Conservation (phyloP, 2,113 vertebrate species). For the Oreochromis aureus region DNA sequence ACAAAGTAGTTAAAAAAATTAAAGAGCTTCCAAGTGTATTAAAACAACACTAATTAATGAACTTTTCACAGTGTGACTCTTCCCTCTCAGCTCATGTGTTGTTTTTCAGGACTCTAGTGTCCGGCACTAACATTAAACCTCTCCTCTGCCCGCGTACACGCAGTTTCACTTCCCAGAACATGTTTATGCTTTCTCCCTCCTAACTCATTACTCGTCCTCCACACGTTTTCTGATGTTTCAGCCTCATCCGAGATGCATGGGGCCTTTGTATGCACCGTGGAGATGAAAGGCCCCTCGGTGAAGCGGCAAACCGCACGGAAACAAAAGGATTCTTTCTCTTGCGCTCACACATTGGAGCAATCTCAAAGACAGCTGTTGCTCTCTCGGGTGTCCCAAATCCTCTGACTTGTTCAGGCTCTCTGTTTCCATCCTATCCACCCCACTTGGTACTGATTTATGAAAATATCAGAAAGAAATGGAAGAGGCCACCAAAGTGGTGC, state of each 20-base stretch:
- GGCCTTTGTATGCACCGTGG: conserved; percentile 42
- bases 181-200: conserved; percentile 30
- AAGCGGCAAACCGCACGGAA: conserved; percentile 38
- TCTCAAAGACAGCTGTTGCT: conserved; percentile 58
- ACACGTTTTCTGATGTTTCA: conserved; percentile 29
- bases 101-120: neutral
- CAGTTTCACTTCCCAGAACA: conserved; percentile 25
- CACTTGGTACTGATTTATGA: conserved; percentile 35
- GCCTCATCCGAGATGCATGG: conserved; percentile 43
- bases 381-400: conserved; percentile 43
- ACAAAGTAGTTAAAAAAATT: neutral
- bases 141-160: neutral
- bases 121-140: neutral
- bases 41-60: neutral
- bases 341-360: conserved; percentile 58
- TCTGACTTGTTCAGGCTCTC: conserved; percentile 9
- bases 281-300: conserved; percentile 52
- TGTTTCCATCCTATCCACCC: neutral
- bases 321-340: conserved; percentile 67
- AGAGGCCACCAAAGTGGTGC: conserved; percentile 32
- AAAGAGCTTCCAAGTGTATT: neutral
- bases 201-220: conserved; percentile 33
- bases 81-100: neutral
- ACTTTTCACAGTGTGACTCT: neutral
- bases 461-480: conserved; percentile 27